A percentile compares a stretch with the other conserved stretches of the same genome.
Conservation (phyloP, 2,113 vertebrate genomes). For the Aldabrachelys gigantea region DNA sequence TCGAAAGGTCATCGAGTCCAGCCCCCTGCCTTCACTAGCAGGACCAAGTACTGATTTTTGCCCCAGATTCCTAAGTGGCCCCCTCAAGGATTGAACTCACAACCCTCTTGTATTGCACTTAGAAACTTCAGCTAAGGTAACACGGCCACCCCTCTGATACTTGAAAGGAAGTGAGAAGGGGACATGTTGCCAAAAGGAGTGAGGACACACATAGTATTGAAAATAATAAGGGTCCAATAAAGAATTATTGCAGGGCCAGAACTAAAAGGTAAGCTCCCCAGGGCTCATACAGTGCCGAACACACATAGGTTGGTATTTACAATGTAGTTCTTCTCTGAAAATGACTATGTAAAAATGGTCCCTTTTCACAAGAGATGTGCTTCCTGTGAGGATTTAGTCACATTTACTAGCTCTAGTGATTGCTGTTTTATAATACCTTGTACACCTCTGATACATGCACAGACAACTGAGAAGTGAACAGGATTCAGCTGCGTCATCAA, state of each 20-base stretch:
- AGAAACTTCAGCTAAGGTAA: slow-evolving; percentile 33
- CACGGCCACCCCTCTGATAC: background rate
- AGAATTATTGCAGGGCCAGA: slow-evolving; percentile 38
- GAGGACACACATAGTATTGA: slow-evolving; percentile 46
- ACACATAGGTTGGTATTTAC: background rate
- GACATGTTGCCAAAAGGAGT: slow-evolving; percentile 38
- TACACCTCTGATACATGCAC: background rate
- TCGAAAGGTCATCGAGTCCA: too few species aligned
- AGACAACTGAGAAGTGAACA: background rate
- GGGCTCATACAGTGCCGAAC: background rate
- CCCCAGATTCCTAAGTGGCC: too few species aligned
- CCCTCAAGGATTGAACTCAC: too few species aligned
- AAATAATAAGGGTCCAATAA: slow-evolving; percentile 53
- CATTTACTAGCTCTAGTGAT: background rate
- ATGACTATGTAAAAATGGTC: background rate
- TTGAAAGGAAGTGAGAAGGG: slow-evolving; percentile 44
- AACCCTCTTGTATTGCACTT: slow-evolving; percentile 25
- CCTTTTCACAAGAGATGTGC: slow-evolving; percentile 24
- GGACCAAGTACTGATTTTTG: too few species aligned
- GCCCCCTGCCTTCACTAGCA: too few species aligned
- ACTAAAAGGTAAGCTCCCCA: slow-evolving; percentile 54
- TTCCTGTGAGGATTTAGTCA: background rate
- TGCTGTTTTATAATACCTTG: background rate
- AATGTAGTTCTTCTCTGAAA: slow-evolving; percentile 19
- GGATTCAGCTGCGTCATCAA: background rate